Conservation (phyloP, 1,140 invertebrate genomes). For the Papilio glaucus region DNA sequence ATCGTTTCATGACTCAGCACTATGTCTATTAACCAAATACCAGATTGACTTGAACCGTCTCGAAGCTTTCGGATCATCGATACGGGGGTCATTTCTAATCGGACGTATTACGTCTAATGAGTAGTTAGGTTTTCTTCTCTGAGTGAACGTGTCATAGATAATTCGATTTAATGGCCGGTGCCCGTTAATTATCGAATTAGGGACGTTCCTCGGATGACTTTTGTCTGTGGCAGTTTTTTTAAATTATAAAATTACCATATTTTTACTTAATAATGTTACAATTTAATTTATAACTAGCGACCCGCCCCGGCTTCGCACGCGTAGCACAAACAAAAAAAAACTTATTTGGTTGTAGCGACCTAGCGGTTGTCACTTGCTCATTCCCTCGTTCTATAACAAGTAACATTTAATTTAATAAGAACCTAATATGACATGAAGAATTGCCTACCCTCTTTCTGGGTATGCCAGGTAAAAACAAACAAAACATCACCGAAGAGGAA, state of each 20-base stretch:
- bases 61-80: constrained; percentile 19
- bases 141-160: constrained; percentile 79
- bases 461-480: too few species aligned
- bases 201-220: constrained; percentile 48
- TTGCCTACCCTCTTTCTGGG: too few species aligned
- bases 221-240: constrained; percentile 25
- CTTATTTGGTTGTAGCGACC: too few species aligned
- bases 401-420: too few species aligned
- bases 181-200: constrained; percentile 78
- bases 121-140: constrained; percentile 73
- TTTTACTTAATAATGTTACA: neutral
- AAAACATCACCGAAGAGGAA: too few species aligned
- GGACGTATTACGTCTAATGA: constrained; percentile 67
- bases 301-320: too few species aligned
- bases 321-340: too few species aligned
- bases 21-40: constrained; percentile 60
- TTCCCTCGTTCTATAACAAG: too few species aligned
- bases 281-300: neutral
- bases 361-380: too few species aligned
- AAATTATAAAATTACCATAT: neutral
- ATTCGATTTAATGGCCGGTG: constrained; percentile 75
- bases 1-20: constrained; percentile 69
- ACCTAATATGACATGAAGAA: too few species aligned
- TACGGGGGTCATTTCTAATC: constrained; percentile 44
- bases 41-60: constrained; percentile 47